Evolutionary conservation across 2,888 invertebrate species (phyloP), one percentile per base, ranked within the genome.

Genomic region (Diaprepes abbreviatus): DNA sequence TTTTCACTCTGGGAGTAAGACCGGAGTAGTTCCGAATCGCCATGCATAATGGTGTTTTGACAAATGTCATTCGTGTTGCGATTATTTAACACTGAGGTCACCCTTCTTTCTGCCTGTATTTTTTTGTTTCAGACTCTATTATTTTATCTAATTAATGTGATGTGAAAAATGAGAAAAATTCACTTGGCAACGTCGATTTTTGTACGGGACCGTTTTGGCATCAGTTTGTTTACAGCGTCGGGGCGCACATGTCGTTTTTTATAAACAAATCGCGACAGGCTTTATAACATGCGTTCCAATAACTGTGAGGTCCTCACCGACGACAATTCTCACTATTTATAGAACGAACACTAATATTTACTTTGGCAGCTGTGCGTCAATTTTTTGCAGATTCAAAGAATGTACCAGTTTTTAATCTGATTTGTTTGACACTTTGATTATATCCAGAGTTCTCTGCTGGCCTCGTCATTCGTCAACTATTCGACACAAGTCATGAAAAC

Each of bases 171-270:
- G 21, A 24, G 3, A 28, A 2, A 6, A 28, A 14, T 28, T 28
- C 16, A 28, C 43, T 24, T 66, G 70, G 70, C 70, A 70, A 70
- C 70, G 36, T 7, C 17, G 84, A 36, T 45, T 52, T 57, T 17
- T 33, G 36, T 62, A 31, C 76, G 82, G 74, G 75, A 77, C 74
- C 83, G 83, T 82, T 84, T 84, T 84, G 86, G 86, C 86, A 86
- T 86, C 86, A 84, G 81, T 81, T 80, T 87, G 86, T 86, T 86
- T 86, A 86, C 84, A 84, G 78, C 82, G 81, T 78, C 80, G 79
- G 78, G 81, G 78, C 81, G 80, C 81, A 81, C 79, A 81, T 82
- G 82, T 82, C 81, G 80, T 77, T 78, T 79, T 79, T 78, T 78
- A 77, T 82, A 82, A 81, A 82, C 81, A 81, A 79, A 79, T 80